phyloP scores from a whole-genome alignment of 2,797 vertebrate genomes.

The Syngnathus acus region DNA sequence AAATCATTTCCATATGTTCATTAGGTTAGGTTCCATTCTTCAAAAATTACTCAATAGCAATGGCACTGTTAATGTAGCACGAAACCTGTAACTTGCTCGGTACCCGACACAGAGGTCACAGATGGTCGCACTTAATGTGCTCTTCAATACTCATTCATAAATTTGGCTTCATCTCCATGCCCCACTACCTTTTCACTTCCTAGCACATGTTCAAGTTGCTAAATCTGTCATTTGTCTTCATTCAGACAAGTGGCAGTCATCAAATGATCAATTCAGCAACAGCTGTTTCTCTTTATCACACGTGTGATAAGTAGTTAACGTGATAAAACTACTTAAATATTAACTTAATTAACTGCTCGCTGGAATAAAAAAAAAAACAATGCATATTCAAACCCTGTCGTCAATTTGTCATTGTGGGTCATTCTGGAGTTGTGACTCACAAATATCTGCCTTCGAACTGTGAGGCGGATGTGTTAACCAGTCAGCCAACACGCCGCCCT shows the following conservation, averaged over 20 bases:
- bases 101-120: constrained; percentile 33
- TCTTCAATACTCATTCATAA: constrained; percentile 14
- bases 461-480: too few relatives aligned
- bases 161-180: background rate
- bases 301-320: background rate
- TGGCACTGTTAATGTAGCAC: constrained; percentile 17
- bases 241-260: constrained; percentile 19
- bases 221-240: constrained; percentile 21
- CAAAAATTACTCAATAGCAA: constrained; percentile 11
- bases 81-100: constrained; percentile 19
- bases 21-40: constrained; percentile 5
- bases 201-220: constrained; percentile 16
- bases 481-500: too few relatives aligned
- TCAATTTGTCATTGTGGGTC: background rate
- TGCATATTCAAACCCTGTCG: background rate
- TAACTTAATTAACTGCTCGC: background rate
- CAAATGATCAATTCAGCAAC: background rate
- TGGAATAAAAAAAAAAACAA: background rate
- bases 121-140: constrained; percentile 37
- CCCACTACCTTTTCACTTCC: background rate
- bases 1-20: constrained; percentile 12
- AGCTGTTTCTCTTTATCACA: background rate
- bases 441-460: too few relatives aligned
- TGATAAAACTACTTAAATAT: background rate
- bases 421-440: background rate